Evolutionary conservation across 2,888 invertebrate species (phyloP), one percentile per base, ranked within the genome.

Genomic region (Tanypteryx hageni): DNA sequence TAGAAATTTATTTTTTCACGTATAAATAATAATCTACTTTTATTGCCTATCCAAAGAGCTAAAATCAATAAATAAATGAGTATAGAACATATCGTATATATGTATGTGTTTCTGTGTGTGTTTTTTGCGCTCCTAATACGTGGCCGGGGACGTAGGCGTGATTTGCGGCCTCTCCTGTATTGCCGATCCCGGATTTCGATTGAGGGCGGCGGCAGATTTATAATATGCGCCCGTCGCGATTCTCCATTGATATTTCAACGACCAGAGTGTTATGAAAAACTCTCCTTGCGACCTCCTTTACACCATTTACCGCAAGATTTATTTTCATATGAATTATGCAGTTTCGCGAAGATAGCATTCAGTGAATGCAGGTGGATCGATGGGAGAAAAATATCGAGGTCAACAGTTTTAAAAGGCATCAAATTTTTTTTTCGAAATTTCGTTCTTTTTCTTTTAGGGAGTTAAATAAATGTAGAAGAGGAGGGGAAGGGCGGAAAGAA

Each of bases 371-470:
- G 76, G 76, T 76, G 76, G 76, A 76, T 22, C 76, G 76, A 76
- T 76, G 76, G 76, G 22, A 76, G 76, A 76, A 76, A 76, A 76
- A 76, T 76, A 76, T 76, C 76, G 76, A 76, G 76, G 76, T 76
- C 76, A 76, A 76, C 76, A 76, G 22, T 76, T 76, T 76, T 76
- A 76, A n/a, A 76, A 27, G 76, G 76, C 76, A 22, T 4, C 27
- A 22, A n/a, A 22, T 27, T 76, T 76, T 76, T 76, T 27, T 76
- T 44, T 44, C 5, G 1, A n/a, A 44, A 44, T 44, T 44, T 44
- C 44, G 44, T 76, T 22, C 76, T 76, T 76, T 27, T 22, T 76
- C 27, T 76, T 22, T 76, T 76, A 13, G 22, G 13, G 76, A 68
- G 68, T 68, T 27, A 76, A 76, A 27, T 76, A 76, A 76, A 76